Conservation (phyloP, 2,888 invertebrate genomes). For the Pollenia griseotomentosa region DNA sequence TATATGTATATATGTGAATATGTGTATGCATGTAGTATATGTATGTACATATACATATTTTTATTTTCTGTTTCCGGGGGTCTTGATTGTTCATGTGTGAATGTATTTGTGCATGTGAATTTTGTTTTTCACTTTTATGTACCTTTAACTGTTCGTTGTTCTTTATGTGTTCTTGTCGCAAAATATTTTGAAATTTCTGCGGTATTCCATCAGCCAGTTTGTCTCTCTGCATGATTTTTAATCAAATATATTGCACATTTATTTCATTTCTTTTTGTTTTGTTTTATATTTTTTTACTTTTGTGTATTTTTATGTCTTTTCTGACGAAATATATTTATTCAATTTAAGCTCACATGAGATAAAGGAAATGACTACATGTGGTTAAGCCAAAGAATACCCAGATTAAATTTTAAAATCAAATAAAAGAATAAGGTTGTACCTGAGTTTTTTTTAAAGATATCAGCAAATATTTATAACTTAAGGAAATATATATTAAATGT, state of each 20-base stretch:
- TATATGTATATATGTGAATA: constrained; percentile 1
- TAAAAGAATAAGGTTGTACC: neutral
- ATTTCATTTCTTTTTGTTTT: constrained; percentile 32
- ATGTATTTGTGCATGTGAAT: constrained; percentile 31
- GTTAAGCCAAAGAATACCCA: constrained; percentile 48
- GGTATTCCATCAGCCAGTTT: constrained; percentile 58
- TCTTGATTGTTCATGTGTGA: constrained; percentile 28
- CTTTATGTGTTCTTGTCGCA: constrained; percentile 48
- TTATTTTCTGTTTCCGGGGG: constrained; percentile 60
- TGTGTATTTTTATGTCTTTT: constrained; percentile 19
- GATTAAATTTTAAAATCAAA: constrained; percentile 35
- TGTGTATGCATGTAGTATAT: neutral
- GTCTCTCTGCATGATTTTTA: constrained; percentile 67
- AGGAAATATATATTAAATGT: no score
- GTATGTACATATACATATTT: constrained; percentile 11
- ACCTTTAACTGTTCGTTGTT: constrained; percentile 38
- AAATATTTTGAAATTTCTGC: constrained; percentile 64
- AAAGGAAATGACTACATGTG: constrained; percentile 49
- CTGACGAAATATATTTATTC: constrained; percentile 52
- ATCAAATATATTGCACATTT: constrained; percentile 67
- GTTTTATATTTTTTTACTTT: constrained; percentile 9
- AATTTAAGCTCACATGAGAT: constrained; percentile 56
- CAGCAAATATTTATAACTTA: no score
- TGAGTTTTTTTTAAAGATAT: no score
- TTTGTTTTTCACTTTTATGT: constrained; percentile 44